Base-by-base conservation (phyloP, 2,888 invertebrate genomes). In the Tyria jacobaeae region DNA sequence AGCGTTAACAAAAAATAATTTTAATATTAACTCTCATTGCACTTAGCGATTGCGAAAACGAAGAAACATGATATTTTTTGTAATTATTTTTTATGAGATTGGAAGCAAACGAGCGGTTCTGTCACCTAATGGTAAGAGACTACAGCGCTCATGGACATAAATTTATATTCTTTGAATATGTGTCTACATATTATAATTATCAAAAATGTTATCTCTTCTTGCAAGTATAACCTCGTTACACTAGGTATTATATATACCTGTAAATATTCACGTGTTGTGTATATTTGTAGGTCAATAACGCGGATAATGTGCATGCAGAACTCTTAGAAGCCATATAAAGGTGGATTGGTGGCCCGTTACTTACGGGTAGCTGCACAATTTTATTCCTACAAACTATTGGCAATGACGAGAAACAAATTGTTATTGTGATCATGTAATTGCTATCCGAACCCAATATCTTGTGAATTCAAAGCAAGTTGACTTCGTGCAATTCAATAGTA, bases 391-490 rank as follows among this genome's bases (percentile, higher is more conserved):
- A 39, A 49, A 44, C 41, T 47, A 10, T 17, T 50, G 44, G n/a
- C 25, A 27, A 51, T 41, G 24, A 35, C 9, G 44, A 60, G 56
- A 61, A 56, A 41, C 27, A 34, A 31, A 35, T 53, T 39, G 49
- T 58, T 63, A 54, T 62, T 34, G 56, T 39, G 37, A 47, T 48
- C 47, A 17, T 55, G 17, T 65, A 65, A 66, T 71, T 67, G 67
- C 31, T 62, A 69, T 70, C 59, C 60, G 53, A 65, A 56, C 61
- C 73, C 70, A 79, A 77, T 74, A 79, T 76, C 76, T 81, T 75
- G 71, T 72, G 69, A 80, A 81, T 79, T 83, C 78, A 78, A 79
- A 79, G 79, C 78, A 74, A 81, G 71, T 76, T 77, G 71, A 73
- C 75, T 78, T 72, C 66, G 69, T 73, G 71, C 76, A 68, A 78